Conservation (phyloP, 2,113 vertebrate genomes). For the Pseudopipra pipra region DNA sequence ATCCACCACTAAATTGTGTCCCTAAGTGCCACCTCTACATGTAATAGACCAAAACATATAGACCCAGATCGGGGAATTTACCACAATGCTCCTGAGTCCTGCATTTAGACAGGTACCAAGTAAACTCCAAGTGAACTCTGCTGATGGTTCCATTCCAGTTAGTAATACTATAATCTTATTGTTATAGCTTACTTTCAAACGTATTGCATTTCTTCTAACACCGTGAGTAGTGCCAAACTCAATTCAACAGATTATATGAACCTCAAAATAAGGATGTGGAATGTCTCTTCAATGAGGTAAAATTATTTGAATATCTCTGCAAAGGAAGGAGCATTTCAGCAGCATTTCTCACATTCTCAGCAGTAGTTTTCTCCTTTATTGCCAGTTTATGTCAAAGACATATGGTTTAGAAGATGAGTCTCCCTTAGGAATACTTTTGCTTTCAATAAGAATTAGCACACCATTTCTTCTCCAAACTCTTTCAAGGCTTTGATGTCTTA, state of each 20-base stretch:
- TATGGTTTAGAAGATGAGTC: conserved; percentile 2
- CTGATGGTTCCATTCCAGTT: neutral
- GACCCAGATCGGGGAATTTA: too few relatives aligned
- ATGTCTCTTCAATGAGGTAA: conserved; percentile 11
- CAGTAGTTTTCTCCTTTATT: conserved; percentile 30
- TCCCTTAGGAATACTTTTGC: conserved; percentile 28
- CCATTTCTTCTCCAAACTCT: conserved; percentile 39
- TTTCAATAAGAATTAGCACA: conserved; percentile 59
- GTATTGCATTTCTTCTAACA: neutral
- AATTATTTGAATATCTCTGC: conserved; percentile 10
- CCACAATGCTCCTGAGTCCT: fast-evolving
- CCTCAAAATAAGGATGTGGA: neutral
- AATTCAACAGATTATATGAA: conserved; percentile 1
- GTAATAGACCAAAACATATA: fast-evolving
- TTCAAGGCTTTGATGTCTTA: conserved; percentile 48
- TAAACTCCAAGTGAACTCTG: neutral
- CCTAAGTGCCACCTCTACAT: fast-evolving
- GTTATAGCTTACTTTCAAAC: neutral
- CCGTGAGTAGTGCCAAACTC: neutral
- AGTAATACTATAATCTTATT: neutral
- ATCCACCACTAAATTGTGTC: neutral
- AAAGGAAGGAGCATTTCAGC: conserved; percentile 2
- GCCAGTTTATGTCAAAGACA: conserved; percentile 49
- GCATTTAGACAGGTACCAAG: neutral
- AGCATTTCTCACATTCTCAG: conserved; percentile 17